phyloP scores from a whole-genome alignment of 2,113 vertebrate species.

The Trogon melanurus region DNA sequence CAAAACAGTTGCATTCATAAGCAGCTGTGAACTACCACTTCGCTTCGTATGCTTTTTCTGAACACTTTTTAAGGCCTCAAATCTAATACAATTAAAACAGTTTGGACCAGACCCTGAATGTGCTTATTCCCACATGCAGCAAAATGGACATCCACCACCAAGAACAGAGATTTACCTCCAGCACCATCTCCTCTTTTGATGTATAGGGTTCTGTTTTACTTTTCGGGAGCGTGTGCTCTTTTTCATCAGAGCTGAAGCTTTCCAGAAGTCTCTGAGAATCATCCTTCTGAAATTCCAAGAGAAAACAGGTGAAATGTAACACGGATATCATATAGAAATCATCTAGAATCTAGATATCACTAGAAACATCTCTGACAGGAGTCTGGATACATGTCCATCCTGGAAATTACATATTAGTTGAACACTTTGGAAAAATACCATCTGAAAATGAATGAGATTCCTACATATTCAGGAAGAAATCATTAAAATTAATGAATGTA shows the following conservation, averaged over 20 bases:
- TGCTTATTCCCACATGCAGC: neutral
- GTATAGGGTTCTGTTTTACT: slow-evolving; percentile 12
- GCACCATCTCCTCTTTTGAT: neutral
- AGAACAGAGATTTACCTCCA: slow-evolving; percentile 55
- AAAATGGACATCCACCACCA: neutral
- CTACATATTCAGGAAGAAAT: neutral
- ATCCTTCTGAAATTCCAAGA: slow-evolving; percentile 73
- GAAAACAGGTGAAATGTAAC: neutral
- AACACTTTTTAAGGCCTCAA: neutral
- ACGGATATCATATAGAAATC: neutral
- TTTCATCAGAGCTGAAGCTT: slow-evolving; percentile 62
- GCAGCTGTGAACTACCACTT: neutral
- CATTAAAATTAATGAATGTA: neutral
- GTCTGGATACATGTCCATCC: neutral
- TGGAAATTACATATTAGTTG: neutral
- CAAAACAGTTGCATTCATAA: neutral
- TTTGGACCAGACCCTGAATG: neutral
- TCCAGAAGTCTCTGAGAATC: slow-evolving; percentile 81
- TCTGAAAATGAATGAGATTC: neutral
- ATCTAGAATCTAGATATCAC: no score
- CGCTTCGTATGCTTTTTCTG: neutral
- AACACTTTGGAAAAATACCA: neutral
- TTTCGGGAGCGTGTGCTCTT: neutral
- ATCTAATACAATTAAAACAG: neutral
- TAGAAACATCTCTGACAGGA: neutral